Conservation (phyloP, 2,113 vertebrate species). For the Atherinomorus stipes region DNA sequence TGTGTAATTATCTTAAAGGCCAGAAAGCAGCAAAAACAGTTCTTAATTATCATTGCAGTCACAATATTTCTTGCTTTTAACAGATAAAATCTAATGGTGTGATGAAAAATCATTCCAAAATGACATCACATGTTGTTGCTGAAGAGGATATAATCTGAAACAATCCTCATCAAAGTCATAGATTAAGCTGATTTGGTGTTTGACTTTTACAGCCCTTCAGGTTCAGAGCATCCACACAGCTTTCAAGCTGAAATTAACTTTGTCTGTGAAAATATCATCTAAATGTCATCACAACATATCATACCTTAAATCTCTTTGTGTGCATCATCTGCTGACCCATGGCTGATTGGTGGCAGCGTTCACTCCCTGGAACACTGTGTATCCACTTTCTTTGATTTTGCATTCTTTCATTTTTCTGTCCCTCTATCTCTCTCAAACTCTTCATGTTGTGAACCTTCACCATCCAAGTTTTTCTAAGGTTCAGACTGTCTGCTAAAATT, state of each 20-base stretch:
- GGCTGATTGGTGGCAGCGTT: constrained; percentile 45
- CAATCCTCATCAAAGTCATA: constrained; percentile 11
- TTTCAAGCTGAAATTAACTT: constrained; percentile 46
- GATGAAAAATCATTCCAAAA: neutral
- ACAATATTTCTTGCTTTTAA: too few species aligned
- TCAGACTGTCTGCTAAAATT: neutral
- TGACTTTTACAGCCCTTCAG: constrained; percentile 41
- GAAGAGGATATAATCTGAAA: neutral
- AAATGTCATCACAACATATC: constrained; percentile 71
- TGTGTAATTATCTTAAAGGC: too few species aligned
- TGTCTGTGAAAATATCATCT: constrained; percentile 61
- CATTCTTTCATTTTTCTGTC: constrained; percentile 23
- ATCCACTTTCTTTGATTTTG: constrained; percentile 23
- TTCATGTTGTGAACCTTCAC: constrained; percentile 8
- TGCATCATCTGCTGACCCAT: constrained; percentile 46
- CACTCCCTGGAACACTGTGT: constrained; percentile 8
- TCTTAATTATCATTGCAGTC: too few species aligned
- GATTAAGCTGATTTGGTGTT: constrained; percentile 19
- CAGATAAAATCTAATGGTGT: neutral
- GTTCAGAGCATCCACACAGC: constrained; percentile 26
- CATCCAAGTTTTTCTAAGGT: neutral
- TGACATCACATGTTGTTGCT: neutral
- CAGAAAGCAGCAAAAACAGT: too few species aligned
- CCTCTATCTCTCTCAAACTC: constrained; percentile 2
- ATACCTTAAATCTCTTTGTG: constrained; percentile 30